Conservation (phyloP, 1,140 invertebrate species). For the Galendromus occidentalis region DNA sequence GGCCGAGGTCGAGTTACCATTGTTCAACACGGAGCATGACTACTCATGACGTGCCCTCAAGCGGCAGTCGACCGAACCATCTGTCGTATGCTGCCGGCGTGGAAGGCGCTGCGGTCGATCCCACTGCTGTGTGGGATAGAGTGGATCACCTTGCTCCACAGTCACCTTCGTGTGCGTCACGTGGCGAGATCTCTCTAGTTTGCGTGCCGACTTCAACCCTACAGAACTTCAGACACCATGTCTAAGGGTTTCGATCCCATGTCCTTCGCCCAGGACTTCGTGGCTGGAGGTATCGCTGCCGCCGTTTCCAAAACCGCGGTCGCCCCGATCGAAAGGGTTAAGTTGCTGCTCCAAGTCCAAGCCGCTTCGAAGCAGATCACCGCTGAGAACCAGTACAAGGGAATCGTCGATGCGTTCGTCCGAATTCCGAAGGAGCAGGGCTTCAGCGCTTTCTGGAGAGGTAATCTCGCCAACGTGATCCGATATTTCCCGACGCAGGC, state of each 20-base stretch:
- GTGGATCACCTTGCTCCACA: neutral
- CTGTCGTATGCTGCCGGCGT: neutral
- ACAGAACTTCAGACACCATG: neutral
- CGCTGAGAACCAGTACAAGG: conserved; percentile 56
- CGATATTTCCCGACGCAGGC: conserved; percentile 87
- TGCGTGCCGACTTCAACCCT: neutral
- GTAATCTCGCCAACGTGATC: conserved; percentile 79
- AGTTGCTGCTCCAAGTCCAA: conserved; percentile 38
- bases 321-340: conserved; percentile 32
- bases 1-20: too few relatives aligned
- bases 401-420: conserved; percentile 58
- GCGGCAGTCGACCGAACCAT: neutral
- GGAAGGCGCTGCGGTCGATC: neutral
- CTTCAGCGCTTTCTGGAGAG: conserved; percentile 72
- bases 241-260: conserved; percentile 19
- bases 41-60: neutral
- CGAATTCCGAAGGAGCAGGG: conserved; percentile 74
- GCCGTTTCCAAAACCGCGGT: conserved; percentile 56
- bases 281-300: conserved; percentile 68
- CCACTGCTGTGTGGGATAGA: neutral
- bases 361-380: conserved; percentile 61
- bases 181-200: conserved; percentile 8
- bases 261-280: conserved; percentile 55
- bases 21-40: neutral
- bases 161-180: conserved; percentile 9